Percentiles rank a stretch among this genome's conserved stretches.
Evolutionary conservation across 2,888 invertebrate genomes (phyloP).

Genomic region (Petrolisthes manimaculis): DNA sequence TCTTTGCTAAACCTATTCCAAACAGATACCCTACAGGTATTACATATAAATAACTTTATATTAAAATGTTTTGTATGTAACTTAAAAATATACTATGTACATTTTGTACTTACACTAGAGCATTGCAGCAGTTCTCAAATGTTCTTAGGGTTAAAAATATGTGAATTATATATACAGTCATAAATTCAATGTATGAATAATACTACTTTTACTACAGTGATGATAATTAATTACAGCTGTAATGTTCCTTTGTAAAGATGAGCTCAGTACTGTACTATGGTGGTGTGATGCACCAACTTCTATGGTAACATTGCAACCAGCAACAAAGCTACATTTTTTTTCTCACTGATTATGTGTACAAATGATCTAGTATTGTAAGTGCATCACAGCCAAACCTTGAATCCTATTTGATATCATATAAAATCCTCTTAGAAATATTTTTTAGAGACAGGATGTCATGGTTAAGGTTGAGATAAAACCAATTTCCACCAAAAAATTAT

Average conservation of each 20-base stretch:
- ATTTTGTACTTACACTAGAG: conserved; percentile 60
- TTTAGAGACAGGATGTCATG: too few relatives aligned
- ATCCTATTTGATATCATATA: too few relatives aligned
- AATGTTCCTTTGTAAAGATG: background rate
- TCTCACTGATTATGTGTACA: too few relatives aligned
- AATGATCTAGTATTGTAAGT: too few relatives aligned
- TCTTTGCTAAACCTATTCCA: background rate
- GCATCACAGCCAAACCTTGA: too few relatives aligned
- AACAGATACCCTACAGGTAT: background rate
- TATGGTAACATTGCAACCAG: too few relatives aligned
- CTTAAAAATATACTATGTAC: conserved; percentile 48
- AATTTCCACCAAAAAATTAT: too few relatives aligned
- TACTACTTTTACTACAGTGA: background rate
- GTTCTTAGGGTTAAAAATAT: background rate
- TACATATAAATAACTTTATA: conserved; percentile 24
- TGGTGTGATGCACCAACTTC: too few relatives aligned
- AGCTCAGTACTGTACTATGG: background rate
- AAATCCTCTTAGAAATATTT: too few relatives aligned
- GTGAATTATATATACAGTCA: conserved; percentile 21
- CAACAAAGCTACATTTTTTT: too few relatives aligned
- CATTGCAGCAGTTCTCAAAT: conserved; percentile 34
- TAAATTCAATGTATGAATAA: background rate
- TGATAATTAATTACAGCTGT: conserved; percentile 6
- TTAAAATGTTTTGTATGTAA: conserved; percentile 23
- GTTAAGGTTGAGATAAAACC: too few relatives aligned